phyloP scores from a whole-genome alignment of 2,888 invertebrate genomes.

The Caprella mutica region DNA sequence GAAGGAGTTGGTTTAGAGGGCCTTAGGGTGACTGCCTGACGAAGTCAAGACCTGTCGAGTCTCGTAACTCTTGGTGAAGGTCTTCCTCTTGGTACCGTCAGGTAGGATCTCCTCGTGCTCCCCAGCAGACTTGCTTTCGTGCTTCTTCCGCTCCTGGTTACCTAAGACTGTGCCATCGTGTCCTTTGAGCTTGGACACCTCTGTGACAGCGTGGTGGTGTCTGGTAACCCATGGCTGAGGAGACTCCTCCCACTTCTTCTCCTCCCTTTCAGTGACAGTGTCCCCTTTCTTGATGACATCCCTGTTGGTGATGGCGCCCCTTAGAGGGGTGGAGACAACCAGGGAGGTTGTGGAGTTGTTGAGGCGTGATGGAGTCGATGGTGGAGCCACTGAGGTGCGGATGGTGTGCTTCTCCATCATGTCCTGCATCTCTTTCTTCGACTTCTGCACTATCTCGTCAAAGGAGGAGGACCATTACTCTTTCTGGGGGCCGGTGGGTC shows the following conservation, averaged over 20 bases:
- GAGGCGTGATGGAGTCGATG: too few species aligned
- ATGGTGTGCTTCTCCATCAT: constrained; percentile 31
- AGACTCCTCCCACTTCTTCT: constrained; percentile 27
- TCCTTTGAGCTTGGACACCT: constrained; percentile 23
- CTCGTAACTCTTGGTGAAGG: constrained; percentile 34
- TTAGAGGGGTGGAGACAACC: constrained; percentile 17
- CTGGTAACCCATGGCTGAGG: constrained; percentile 27
- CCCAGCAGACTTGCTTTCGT: constrained; percentile 31
- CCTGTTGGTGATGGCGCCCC: constrained; percentile 17
- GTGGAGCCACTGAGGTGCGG: constrained; percentile 7
- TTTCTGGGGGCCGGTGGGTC: constrained; percentile 4
- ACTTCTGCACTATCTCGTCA: constrained; percentile 32
- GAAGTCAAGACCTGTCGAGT: constrained; percentile 27
- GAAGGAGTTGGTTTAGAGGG: too few species aligned
- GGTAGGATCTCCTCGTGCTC: constrained; percentile 25
- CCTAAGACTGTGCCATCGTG: constrained; percentile 29
- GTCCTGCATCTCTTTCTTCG: constrained; percentile 32
- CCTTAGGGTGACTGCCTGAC: constrained; percentile 26
- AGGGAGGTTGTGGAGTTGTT: constrained; percentile 11
- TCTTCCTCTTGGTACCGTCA: constrained; percentile 30
- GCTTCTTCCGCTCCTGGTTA: constrained; percentile 21
- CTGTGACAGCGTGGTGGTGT: constrained; percentile 24
- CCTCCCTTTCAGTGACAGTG: constrained; percentile 26
- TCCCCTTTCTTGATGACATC: constrained; percentile 22
- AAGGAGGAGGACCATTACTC: constrained; percentile 31